These are phyloP conservation scores for Tachypleus tridentatus DNA, from an alignment of 1,140 invertebrate genomes.

Conservation along the genomic window DNA sequence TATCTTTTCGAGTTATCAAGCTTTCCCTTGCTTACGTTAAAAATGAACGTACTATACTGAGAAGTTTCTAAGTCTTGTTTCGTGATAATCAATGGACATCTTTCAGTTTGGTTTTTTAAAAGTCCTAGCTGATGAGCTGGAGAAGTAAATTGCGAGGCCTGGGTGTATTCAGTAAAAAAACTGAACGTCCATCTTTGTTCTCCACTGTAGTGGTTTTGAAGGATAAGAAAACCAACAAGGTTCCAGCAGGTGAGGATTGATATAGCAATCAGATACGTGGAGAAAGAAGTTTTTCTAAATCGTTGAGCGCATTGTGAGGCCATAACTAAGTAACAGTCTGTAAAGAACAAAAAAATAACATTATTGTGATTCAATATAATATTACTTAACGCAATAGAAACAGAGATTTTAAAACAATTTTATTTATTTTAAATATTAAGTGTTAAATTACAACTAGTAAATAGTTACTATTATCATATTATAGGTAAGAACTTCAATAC, in stretches of 20 bases:
- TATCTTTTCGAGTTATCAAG: slow-evolving; percentile 6
- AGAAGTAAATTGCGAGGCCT: too few relatives aligned
- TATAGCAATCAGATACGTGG: not conserved
- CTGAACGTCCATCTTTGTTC: not conserved
- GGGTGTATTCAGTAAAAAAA: not conserved
- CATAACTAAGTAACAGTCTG: too few relatives aligned
- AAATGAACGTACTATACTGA: not conserved
- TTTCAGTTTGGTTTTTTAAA: not conserved
- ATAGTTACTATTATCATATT: too few relatives aligned
- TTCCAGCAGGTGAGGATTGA: not conserved
- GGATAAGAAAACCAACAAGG: not conserved
- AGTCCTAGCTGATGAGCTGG: not conserved
- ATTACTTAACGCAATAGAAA: too few relatives aligned
- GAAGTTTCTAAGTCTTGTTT: not conserved
- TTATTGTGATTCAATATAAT: too few relatives aligned
- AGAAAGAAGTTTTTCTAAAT: too few relatives aligned
- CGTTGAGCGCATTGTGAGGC: too few relatives aligned
- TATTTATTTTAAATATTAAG: too few relatives aligned
- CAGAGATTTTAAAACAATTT: too few relatives aligned
- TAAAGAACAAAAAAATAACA: too few relatives aligned
- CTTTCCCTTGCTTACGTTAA: not conserved
- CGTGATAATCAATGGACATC: not conserved
- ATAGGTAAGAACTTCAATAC: too few relatives aligned
- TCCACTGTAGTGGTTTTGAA: not conserved
- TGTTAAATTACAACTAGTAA: too few relatives aligned